Base-by-base conservation (phyloP, 1,140 invertebrate genomes). In the Octopus bimaculoides region DNA sequence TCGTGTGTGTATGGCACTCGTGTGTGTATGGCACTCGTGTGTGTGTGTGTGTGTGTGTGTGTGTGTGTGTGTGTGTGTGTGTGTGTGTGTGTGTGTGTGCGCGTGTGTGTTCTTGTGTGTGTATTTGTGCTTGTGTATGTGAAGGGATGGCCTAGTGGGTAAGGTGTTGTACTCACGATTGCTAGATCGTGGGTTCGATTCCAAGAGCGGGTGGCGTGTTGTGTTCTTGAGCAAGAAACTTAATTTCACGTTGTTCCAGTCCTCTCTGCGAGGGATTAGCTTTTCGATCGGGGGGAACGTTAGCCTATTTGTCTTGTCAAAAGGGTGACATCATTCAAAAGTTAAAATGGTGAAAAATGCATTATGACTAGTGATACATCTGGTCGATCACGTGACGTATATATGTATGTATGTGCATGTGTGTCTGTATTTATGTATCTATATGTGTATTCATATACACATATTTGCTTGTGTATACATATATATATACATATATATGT, bases 31-130 rank as follows among this genome's bases (percentile, higher is more conserved):
- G 8, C 6, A 55, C 17, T 53, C 9, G n/a, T 77, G 17, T 81
- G 66, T 61, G 53, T 81, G 55, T 55, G 6, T 77, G 52, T 78
- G 61, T 78, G 56, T 56, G 76, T 77, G 66, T 78, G 71, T 78
- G 73, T n/a, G 54, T 73, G 56, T 74, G 82, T 78, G 5, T 5
- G 20, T 0, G 9, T 54, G 14, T 79, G 61, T 73, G 20, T 56
- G 9, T 61, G 26, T 69, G 20, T 54, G 54, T 4, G 26, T 20
- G 20, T 56, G 26, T 41, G 53, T 41, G 20, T 77, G 17, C 20
- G 8, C n/a, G 6, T 53, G 10, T 5, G 17, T 5, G 5, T 54
- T 4, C 4, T 12, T 7, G 26, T 53, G 9, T 14, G 79, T 10
- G 54, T 55, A 26, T 78, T 55, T 10, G 54, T 20, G 26, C 52